Percentiles rank a stretch among this genome's conserved stretches.
phyloP scores from a whole-genome alignment of 2,113 vertebrate species.

The Pelmatolapia mariae region DNA sequence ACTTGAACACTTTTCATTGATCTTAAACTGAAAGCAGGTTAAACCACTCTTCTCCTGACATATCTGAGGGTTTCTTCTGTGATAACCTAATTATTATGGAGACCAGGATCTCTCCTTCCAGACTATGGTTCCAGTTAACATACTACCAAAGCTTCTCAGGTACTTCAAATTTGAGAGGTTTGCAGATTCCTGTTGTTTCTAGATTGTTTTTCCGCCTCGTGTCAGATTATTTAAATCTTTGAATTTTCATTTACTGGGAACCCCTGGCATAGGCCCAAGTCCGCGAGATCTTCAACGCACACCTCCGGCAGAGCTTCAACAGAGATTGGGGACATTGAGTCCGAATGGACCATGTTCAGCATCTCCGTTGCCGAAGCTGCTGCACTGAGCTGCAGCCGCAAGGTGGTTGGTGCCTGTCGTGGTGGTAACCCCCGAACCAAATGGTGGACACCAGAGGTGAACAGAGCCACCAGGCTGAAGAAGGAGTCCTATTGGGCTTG shows the following conservation, averaged over 20 bases:
- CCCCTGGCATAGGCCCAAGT: background rate
- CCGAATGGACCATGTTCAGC: background rate
- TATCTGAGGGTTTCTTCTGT: background rate
- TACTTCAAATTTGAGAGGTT: background rate
- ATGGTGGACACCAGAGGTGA: background rate
- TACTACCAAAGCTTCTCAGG: background rate
- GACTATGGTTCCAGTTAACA: background rate
- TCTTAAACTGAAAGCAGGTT: background rate
- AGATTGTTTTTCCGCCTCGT: background rate
- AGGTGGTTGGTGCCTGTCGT: background rate
- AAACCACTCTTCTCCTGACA: background rate
- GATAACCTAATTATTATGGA: background rate
- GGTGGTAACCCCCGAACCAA: background rate
- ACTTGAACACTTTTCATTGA: background rate
- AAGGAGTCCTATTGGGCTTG: background rate
- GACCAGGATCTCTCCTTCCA: background rate
- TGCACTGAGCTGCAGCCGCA: background rate
- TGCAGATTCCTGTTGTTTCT: background rate
- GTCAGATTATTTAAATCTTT: background rate
- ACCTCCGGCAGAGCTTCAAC: background rate
- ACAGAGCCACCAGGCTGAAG: background rate
- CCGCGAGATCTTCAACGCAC: background rate
- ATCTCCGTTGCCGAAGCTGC: background rate
- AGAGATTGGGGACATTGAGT: background rate
- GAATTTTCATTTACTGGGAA: background rate